phyloP scores from a whole-genome alignment of 2,113 vertebrate species.

The Corythornis cristatus region DNA sequence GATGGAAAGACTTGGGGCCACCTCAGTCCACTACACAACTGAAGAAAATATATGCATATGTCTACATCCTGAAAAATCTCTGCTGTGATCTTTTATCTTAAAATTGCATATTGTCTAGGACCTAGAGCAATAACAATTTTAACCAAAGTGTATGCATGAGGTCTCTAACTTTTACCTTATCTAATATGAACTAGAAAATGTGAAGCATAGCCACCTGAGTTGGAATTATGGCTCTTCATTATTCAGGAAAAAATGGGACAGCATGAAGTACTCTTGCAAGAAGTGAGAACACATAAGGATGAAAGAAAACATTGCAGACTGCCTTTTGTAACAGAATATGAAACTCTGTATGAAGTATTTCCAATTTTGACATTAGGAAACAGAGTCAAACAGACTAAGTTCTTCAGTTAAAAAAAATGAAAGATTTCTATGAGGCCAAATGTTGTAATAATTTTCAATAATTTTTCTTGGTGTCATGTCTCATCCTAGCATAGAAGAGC shows the following conservation, averaged over 20 bases:
- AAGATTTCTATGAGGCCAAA: background rate
- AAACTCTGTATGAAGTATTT: background rate
- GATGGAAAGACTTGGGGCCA: background rate
- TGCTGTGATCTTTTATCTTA: background rate
- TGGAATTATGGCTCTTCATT: background rate
- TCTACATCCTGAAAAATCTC: background rate
- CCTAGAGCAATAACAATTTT: background rate
- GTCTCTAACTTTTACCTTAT: background rate
- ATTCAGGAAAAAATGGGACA: background rate
- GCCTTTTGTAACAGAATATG: background rate
- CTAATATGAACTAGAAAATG: background rate
- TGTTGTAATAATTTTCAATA: background rate
- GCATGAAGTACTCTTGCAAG: background rate
- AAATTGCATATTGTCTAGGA: background rate
- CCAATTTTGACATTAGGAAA: background rate
- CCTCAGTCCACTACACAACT: background rate
- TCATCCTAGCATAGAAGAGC: background rate
- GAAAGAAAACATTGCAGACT: background rate
- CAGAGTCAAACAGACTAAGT: background rate
- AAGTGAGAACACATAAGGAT: background rate
- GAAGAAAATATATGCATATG: background rate
- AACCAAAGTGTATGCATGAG: background rate
- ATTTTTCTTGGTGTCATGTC: background rate
- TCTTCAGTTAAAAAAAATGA: background rate
- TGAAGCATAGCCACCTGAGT: background rate